These are phyloP conservation scores for Allolobophora icterica DNA, from an alignment of 2,888 invertebrate genomes.

Conservation along the genomic window DNA sequence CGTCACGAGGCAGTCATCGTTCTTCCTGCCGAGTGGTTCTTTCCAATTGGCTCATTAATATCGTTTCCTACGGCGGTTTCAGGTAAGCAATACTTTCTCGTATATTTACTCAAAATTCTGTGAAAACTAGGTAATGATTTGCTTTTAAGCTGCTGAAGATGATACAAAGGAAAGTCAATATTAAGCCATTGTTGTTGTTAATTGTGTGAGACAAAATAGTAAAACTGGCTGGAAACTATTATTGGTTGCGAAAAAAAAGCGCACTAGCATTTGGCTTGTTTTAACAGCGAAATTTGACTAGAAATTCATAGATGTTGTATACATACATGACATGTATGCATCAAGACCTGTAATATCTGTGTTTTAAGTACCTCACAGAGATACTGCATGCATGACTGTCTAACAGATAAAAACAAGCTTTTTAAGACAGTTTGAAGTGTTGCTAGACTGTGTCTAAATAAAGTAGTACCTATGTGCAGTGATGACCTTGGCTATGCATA, in stretches of 20 bases:
- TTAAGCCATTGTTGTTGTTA: not conserved
- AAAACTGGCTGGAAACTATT: not conserved
- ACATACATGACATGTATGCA: too few relatives aligned
- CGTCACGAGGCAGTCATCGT: constrained; percentile 21
- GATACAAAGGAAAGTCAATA: not conserved
- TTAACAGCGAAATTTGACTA: too few relatives aligned
- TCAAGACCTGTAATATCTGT: too few relatives aligned
- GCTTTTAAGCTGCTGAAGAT: not conserved
- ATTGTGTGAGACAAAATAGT: not conserved
- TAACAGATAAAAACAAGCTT: too few relatives aligned
- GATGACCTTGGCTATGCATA: too few relatives aligned
- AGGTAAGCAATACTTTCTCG: not conserved
- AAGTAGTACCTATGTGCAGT: too few relatives aligned
- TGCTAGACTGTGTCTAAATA: too few relatives aligned
- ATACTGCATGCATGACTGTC: too few relatives aligned
- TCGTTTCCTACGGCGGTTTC: constrained; percentile 24
- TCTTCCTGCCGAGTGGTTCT: constrained; percentile 26
- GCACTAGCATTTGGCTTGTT: not conserved
- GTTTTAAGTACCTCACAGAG: too few relatives aligned
- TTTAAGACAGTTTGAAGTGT: too few relatives aligned
- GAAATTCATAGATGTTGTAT: too few relatives aligned
- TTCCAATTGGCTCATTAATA: constrained; percentile 29
- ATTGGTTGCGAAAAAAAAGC: not conserved
- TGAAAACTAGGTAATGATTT: not conserved
- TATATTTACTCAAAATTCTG: not conserved